Evolutionary conservation across 2,797 vertebrate genomes (phyloP), one percentile per base, ranked within the genome.

Genomic region (Pelochelys cantorii): DNA sequence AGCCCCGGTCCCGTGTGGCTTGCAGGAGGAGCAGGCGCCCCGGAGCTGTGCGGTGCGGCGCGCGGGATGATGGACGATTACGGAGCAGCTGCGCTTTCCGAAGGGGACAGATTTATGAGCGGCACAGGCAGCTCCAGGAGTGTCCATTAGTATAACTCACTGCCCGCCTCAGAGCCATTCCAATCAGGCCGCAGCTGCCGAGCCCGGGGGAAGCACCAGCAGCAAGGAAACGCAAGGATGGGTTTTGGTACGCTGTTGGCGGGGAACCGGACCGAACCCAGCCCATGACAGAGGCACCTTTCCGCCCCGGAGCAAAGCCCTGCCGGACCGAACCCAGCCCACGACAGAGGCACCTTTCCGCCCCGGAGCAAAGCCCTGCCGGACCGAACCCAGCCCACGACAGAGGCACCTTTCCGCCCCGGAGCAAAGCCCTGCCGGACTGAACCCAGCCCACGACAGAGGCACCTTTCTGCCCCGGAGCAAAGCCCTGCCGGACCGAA

Each of bases 41-140:
- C 92, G 93, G 97, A 94, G 97, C 96, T 92, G 98, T 97, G 96
- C 97, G 79, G 62, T 68, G 84, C 97, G 96, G 90, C 90, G 89
- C 96, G 82, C 97, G 85, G 97, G 92, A 92, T 98, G 98, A 99
- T 98, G 98, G 98, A 98, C 96, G 98, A 95, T 98, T 98, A 98
- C 98, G 98, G 98, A 98, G 97, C 98, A 98, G 98, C 98, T 98
- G 98, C 98, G 98, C 98, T 98, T 97, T 87, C 97, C 96, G 97
- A 97, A 96, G 97, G 96, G 97, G 97, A 97, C 95, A 97, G 98
- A 99, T 99, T 98, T 98, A 98, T 96, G 98, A 98, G 97, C 93
- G 18, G 93, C 97, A 92, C 95, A 96, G 98, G 97, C 98, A 98
- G 98, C 97, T 95, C 97, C 97, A 97, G 98, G 98, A 98, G 98